Conservation (phyloP, 1,140 invertebrate species). For the Drosophila nikananu region DNA sequence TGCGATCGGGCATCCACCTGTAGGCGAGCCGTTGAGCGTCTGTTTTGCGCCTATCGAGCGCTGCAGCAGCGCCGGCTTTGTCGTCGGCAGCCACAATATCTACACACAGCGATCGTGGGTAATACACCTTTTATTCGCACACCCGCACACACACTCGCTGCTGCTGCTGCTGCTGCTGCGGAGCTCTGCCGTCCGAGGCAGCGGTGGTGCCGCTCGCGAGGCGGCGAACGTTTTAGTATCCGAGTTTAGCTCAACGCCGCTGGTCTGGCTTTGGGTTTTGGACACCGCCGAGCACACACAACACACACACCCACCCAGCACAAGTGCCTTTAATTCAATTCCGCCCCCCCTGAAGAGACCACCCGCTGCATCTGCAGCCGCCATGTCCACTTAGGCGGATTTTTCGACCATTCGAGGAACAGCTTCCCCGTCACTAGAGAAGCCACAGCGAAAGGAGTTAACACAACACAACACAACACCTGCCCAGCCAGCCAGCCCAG, state of each 20-base stretch:
- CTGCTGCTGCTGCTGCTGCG: neutral
- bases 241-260: slow-evolving; percentile 78
- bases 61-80: neutral
- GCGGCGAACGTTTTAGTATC: slow-evolving; percentile 65
- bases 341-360: slow-evolving; percentile 1
- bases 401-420: neutral
- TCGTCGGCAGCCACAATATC: neutral
- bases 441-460: slow-evolving; percentile 4
- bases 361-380: slow-evolving; percentile 4
- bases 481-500: slow-evolving; percentile 10
- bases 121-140: slow-evolving; percentile 1
- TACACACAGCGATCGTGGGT: slow-evolving; percentile 11
- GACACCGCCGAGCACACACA: slow-evolving; percentile 18
- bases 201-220: slow-evolving; percentile 11
- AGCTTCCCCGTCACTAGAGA: neutral
- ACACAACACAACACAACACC: slow-evolving; percentile 5
- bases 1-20: slow-evolving; percentile 10
- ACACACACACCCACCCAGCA: neutral
- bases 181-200: slow-evolving; percentile 4
- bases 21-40: slow-evolving; percentile 5
- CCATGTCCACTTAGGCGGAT: slow-evolving; percentile 1
- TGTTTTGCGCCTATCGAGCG: slow-evolving; percentile 8
- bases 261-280: slow-evolving; percentile 52
- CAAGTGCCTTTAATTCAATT: slow-evolving; percentile 23
- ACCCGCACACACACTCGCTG: neutral